Base-by-base conservation (phyloP, 2,888 invertebrate species). In the Tanytarsus gracilentus region DNA sequence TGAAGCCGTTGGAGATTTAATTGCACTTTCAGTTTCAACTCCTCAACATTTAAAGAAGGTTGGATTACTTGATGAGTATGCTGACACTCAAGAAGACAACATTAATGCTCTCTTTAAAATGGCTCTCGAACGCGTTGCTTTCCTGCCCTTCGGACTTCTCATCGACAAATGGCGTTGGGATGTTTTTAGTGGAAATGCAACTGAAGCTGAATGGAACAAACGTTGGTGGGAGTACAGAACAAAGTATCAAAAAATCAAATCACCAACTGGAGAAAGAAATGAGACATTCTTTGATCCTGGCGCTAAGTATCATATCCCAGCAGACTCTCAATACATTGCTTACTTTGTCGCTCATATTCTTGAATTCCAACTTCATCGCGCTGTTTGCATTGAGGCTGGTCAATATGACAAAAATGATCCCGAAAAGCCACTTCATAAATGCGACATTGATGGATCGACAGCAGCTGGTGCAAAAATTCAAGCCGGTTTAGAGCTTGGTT, bases 311-410 rank as follows among this genome's bases (percentile, higher is more conserved):
- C 77, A 77, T 62, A 69, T 77, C 18, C 68, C 73, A 30, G 73
- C 72, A 1, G 73, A 75, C 65, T 69, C 71, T 5, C 74, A 75
- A 58, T 77, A 76, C 63, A 72, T 77, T 52, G 68, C 69, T 69
- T 72, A 68, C 65, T 74, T 81, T 65, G 78, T 88, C 62, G 83
- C 85, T 9, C 81, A 81, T 66, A 79, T 89, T 14, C 71, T 89
- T 27, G 86, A 89, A 71, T 90, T 88, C 70, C 88, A 88, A 75
- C 83, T 89, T 65, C 81, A 87, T 65, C 75, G 80, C 65, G 79
- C 85, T 1, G 71, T 89, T 39, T 89, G 89, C 67, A 78, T 76
- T 62, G 78, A 73, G 63, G 83, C 85, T 4, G 83, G 82, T 36
- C 78, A 87, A 66, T 79, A 78, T 63, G 78, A 80, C 64, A 79